phyloP scores from a whole-genome alignment of 2,888 invertebrate genomes.

The Acrobeloides nanus region DNA sequence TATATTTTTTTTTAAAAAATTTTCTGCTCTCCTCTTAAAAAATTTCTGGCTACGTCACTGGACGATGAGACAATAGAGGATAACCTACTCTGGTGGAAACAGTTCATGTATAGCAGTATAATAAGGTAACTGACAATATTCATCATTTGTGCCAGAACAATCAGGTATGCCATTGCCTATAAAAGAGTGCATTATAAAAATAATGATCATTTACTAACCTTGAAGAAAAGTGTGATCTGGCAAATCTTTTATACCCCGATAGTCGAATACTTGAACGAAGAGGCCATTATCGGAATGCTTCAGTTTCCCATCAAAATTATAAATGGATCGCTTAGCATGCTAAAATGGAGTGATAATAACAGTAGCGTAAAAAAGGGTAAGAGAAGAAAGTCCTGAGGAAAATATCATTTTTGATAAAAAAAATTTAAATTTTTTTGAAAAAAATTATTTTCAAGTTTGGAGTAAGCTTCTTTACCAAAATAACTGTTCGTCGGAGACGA shows the following conservation, averaged over 20 bases:
- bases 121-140: conserved; percentile 49
- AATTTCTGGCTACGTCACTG: no score
- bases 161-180: conserved; percentile 38
- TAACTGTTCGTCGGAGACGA: conserved; percentile 70
- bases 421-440: no score
- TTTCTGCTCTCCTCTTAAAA: no score
- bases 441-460: no score
- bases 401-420: no score
- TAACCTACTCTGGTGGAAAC: conserved; percentile 40
- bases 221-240: conserved; percentile 49
- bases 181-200: no score
- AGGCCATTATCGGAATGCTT: conserved; percentile 35
- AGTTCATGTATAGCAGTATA: conserved; percentile 52
- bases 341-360: conserved; percentile 14
- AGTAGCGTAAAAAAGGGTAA: neutral
- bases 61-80: conserved; percentile 12
- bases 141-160: conserved; percentile 43
- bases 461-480: conserved; percentile 67
- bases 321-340: conserved; percentile 44
- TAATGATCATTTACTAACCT: conserved; percentile 13
- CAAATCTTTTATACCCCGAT: conserved; percentile 39
- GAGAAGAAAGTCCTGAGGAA: neutral
- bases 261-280: conserved; percentile 49
- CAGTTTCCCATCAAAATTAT: conserved; percentile 35
- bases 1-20: no score